Evolutionary conservation across 2,797 vertebrate genomes (phyloP).

Genomic region (Poecilia picta): DNA sequence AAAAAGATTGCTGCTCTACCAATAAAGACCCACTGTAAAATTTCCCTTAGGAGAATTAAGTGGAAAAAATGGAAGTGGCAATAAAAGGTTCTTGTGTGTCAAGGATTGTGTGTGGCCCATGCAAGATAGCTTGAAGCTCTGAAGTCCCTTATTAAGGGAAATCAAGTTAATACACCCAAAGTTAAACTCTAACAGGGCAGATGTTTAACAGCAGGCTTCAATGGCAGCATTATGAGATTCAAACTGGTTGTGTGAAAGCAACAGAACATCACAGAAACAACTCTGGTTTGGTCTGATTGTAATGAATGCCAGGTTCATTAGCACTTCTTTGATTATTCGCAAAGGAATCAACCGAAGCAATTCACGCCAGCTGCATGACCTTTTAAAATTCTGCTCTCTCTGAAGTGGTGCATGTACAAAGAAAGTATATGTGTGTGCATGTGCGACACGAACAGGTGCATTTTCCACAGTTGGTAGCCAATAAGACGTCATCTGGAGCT

Average conservation of each 20-base stretch:
- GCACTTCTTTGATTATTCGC: conserved; percentile 68
- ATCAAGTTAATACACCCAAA: conserved; percentile 41
- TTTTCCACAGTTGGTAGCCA: conserved; percentile 46
- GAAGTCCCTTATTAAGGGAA: conserved; percentile 43
- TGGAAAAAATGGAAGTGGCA: conserved; percentile 25
- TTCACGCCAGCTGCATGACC: conserved; percentile 60
- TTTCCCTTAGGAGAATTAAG: conserved; percentile 13
- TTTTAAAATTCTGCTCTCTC: conserved; percentile 51
- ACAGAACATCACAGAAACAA: conserved; percentile 64
- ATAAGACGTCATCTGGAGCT: conserved; percentile 64
- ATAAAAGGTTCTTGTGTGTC: conserved; percentile 1
- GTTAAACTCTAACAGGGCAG: conserved; percentile 54
- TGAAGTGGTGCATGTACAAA: conserved; percentile 66
- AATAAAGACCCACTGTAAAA: conserved; percentile 29
- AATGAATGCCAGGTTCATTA: conserved; percentile 70
- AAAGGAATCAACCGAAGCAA: conserved; percentile 62
- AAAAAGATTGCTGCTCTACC: conserved; percentile 29
- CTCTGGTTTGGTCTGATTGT: conserved; percentile 71
- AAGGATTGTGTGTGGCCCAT: conserved; percentile 38
- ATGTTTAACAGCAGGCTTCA: conserved; percentile 50
- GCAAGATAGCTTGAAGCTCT: conserved; percentile 36
- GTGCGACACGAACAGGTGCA: conserved; percentile 63
- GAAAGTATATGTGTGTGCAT: conserved; percentile 37
- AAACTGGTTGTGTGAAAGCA: conserved; percentile 43
- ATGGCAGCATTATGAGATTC: conserved; percentile 35